Conservation (phyloP, 2,113 vertebrate species). For the Tragelaphus buxtoni region DNA sequence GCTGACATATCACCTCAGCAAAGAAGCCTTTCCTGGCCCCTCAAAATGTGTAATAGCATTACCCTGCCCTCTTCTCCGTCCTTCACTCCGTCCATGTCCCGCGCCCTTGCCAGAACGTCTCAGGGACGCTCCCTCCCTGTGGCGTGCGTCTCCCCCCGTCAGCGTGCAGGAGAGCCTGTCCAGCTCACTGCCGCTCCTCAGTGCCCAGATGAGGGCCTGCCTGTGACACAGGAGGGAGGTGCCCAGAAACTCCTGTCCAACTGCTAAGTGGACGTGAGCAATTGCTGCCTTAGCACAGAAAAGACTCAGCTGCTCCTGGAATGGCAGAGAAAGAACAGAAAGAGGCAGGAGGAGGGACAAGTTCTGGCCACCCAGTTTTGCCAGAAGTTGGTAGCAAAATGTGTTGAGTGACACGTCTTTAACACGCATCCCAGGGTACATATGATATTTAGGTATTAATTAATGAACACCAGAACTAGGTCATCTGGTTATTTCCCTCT, state of each 20-base stretch:
- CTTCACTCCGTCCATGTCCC: neutral
- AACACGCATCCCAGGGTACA: neutral
- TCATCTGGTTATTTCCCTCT: neutral
- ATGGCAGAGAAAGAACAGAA: neutral
- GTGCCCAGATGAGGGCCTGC: neutral
- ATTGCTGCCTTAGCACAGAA: neutral
- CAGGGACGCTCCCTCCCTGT: neutral
- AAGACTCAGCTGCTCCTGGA: neutral
- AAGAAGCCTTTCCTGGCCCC: neutral
- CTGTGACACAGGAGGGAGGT: neutral
- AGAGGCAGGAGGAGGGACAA: neutral
- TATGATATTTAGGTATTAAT: neutral
- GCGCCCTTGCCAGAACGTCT: neutral
- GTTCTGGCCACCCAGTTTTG: neutral
- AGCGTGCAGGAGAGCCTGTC: neutral
- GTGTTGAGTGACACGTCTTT: neutral
- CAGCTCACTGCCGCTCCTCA: neutral
- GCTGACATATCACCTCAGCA: neutral
- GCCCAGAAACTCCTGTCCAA: neutral
- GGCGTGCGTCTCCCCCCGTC: neutral
- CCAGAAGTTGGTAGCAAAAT: neutral
- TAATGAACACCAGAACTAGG: neutral
- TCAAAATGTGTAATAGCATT: accelerated
- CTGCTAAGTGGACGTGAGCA: neutral
- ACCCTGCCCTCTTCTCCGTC: neutral